Base-by-base conservation (phyloP, 2,888 invertebrate genomes). In the Tyria jacobaeae region DNA sequence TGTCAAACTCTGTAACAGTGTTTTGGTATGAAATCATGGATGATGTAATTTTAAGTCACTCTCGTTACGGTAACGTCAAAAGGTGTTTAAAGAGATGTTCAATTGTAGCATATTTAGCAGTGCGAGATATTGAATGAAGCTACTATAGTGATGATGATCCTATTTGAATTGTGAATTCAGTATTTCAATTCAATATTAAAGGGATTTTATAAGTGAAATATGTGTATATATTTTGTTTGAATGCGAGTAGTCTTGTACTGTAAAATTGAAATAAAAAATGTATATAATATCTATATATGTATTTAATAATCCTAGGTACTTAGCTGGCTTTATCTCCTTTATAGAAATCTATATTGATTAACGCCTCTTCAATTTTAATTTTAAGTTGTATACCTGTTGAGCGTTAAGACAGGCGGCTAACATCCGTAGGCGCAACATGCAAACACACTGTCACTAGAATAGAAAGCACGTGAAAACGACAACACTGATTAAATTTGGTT, bases 391-490 rank as follows among this genome's bases (percentile, higher is more conserved):
- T 31, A 2, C 27, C 7, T 31, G 3, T 31, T 31, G 27, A 64
- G 66, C 64, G 67, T 60, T 55, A 69, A 72, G 51, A 61, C 66
- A 64, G 71, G 66, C 66, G 27, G 49, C 65, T 51, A 70, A 68
- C 72, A 76, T 78, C 76, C 74, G 73, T 69, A 64, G 61, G 70
- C 70, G 71, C 74, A 44, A 75, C 58, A 55, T 60, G 57, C 68
- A 17, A 35, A 3, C 54, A 21, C 35, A 57, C 39, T 69, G 64
- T 49, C 61, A 67, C 61, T 72, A 54, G 79, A 82, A 79, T 83
- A 83, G 82, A 83, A 84, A 84, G 78, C 76, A 78, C 75, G 77
- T 76, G 81, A 83, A 82, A 83, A 79, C 81, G 75, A 75, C 75
- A 76, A 74, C 60, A 58, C 70, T 75, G 76, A 83, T 80, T 79